phyloP scores from a whole-genome alignment of 2,797 vertebrate species.

The Masticophis lateralis region DNA sequence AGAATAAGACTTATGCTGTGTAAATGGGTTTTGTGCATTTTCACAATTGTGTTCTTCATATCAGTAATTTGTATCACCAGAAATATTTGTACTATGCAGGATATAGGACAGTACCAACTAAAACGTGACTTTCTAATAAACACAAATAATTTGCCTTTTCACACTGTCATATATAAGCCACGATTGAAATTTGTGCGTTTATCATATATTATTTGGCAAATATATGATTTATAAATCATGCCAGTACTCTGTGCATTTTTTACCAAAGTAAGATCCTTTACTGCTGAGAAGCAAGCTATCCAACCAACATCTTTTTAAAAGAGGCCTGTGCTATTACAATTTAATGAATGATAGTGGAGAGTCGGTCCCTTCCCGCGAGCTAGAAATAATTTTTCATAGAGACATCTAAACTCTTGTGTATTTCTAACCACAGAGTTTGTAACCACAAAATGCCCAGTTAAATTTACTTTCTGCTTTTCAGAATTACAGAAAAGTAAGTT shows the following conservation, averaged over 20 bases:
- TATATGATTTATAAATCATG: not conserved
- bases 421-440: not conserved
- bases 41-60: not conserved
- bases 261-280: not conserved
- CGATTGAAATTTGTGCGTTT: not conserved
- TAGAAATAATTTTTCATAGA: not conserved
- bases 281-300: not conserved
- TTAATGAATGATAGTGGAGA: not conserved
- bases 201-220: not conserved
- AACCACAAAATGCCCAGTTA: not conserved
- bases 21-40: not conserved
- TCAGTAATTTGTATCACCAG: not conserved
- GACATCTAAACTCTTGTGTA: not conserved
- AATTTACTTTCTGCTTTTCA: conserved; percentile 7
- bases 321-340: not conserved
- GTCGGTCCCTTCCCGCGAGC: no score
- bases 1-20: not conserved
- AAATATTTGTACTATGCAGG: not conserved
- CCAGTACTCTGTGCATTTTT: not conserved
- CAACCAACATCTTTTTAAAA: not conserved
- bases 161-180: not conserved
- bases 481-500: conserved; percentile 7
- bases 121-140: conserved; percentile 11
- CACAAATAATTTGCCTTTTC: conserved; percentile 4
- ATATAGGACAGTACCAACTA: not conserved